Base-by-base conservation (phyloP, 64 coral and sea anemone species). In the Anthopleura sola region DNA sequence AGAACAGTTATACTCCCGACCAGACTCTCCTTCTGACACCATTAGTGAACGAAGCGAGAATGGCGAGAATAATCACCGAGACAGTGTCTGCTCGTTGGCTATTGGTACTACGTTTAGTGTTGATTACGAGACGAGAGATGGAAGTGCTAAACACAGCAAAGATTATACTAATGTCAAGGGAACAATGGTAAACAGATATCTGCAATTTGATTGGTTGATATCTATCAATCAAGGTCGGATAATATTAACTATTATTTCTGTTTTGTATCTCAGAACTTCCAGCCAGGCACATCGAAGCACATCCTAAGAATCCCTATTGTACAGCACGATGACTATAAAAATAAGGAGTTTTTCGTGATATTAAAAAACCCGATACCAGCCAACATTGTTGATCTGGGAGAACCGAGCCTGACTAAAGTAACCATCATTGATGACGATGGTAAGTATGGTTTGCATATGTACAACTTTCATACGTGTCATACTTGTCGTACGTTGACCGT, bases 361-460 rank as follows among this genome's bases (percentile, higher is more conserved):
- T 82, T 97, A 1, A 97, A 97, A 33, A 93, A 97, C 39, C 95
- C 95, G 1, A 29, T 79, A 0, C 78, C 82, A 51, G 86, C 49
- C 40, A 37, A 33, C 44, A 49, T 26, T 21, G 60, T 75, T 36
- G 91, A 93, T 44, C 81, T 97, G 19, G 91, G 95, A 38, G 88
- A 97, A 78, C 88, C 91, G 18, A 93, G 89, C 39, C 39, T 93
- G 13, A 83, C 95, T 1, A 62, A 88, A 36, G 85, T 93, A 55
- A 93, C 88, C 24, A 93, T 97, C 15, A 97, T 97, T 44, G 95
- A 93, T 77, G 88, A 97, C 81, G 95, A 97, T 80, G 91, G 91
- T 97, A 78, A 82, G 82, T 83, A 32, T 29, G 46, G 11, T 48
- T 11, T 11, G 4, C 46, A 48, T 3, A 5, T 5, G 15, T 50